Conservation (phyloP, 1,140 invertebrate species). For the Psilanteris sp. region DNA sequence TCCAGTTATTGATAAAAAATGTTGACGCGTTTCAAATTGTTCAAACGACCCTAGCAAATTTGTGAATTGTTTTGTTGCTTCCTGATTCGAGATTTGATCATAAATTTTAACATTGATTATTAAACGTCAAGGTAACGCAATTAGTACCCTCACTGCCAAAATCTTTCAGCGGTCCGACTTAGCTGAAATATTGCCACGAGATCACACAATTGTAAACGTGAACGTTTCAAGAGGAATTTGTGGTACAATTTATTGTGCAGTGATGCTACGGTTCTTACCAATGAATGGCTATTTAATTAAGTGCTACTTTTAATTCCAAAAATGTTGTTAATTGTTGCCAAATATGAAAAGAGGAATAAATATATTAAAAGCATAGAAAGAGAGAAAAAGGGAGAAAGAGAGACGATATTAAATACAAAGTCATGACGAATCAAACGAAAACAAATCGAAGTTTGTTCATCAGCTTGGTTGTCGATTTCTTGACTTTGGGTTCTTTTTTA, state of each 20-base stretch:
- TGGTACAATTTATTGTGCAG: conserved; percentile 26
- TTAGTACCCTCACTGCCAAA: conserved; percentile 66
- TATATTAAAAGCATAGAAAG: conserved; percentile 57
- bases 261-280: conserved; percentile 45
- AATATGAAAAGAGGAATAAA: conserved; percentile 70
- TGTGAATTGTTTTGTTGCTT: conserved; percentile 22
- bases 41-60: conserved; percentile 18
- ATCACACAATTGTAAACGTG: not conserved
- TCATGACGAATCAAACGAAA: conserved; percentile 47
- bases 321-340: conserved; percentile 80
- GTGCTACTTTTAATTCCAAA: conserved; percentile 67
- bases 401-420: conserved; percentile 54
- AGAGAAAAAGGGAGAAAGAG: no score
- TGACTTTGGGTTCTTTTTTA: conserved; percentile 25
- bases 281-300: conserved; percentile 58
- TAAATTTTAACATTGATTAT: conserved; percentile 40
- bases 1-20: conserved; percentile 23
- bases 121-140: conserved; percentile 35
- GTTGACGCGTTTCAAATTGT: no score
- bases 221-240: conserved; percentile 5
- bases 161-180: conserved; percentile 28
- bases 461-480: conserved; percentile 12
- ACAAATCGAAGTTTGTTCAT: conserved; percentile 36
- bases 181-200: conserved; percentile 19
- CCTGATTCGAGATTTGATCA: conserved; percentile 19